Evolutionary conservation across 2,888 invertebrate genomes (phyloP), one percentile per base, ranked within the genome.

Genomic region (Tenodera sinensis): DNA sequence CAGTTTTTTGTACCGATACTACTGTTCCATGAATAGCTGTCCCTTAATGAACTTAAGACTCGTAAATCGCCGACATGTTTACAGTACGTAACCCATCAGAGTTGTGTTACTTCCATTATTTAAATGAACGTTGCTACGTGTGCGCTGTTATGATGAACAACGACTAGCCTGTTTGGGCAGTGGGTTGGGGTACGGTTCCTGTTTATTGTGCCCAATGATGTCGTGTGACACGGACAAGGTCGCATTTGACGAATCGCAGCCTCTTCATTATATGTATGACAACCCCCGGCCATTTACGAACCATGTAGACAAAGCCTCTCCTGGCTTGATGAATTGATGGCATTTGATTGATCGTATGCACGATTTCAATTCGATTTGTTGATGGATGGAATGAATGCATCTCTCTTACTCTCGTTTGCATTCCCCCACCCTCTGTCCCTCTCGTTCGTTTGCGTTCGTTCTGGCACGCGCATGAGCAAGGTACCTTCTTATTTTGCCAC

Each of bases 291-390:
- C 85, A 42, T 47, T 85, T 85, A 85, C 85, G 42, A 14, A 42
- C 85, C 42, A 20, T 20, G 54, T 28, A n/a, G 54, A 85, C 85
- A 85, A 85, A 47, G 85, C 27, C 27, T 85, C 15, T 47, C 42
- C 15, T 8, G 28, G 30, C 25, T 71, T 87, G 87, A 87, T 87
- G 87, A 87, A 87, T 87, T 87, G 81, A 87, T 87, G 87, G 20
- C 25, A 83, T 87, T 87, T 87, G 87, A 87, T 87, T 87, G 30
- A 87, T 83, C 87, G 87, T 25, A 9, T 85, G 85, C 27, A 27
- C 27, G 54, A 85, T 87, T 87, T 71, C 87, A 87, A 83, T 87
- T 87, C 87, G 83, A 87, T 87, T 34, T 83, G 87, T 71, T 87
- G 87, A 87, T 34, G 83, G 87, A 42, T 87, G 82, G n/a, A 85